Base-by-base conservation (phyloP, 2,888 invertebrate genomes). In the Brachyptera putata region DNA sequence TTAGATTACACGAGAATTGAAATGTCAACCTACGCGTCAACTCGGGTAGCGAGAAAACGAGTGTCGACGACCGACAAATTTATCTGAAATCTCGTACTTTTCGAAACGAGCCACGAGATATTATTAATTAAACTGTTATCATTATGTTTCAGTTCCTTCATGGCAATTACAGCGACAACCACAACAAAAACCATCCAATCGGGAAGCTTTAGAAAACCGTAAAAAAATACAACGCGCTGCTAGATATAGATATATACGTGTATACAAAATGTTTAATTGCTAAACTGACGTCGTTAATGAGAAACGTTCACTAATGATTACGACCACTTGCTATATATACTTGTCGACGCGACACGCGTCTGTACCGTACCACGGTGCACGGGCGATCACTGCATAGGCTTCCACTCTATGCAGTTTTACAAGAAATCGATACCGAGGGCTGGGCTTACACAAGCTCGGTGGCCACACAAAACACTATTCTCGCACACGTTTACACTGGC, bases 321-420 rank as follows among this genome's bases (percentile, higher is more conserved):
- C n/a, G n/a, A n/a, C n/a, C n/a, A n/a, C n/a, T n/a, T n/a, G n/a
- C n/a, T n/a, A n/a, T n/a, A n/a, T n/a, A n/a, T n/a, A n/a, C n/a
- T n/a, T n/a, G n/a, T n/a, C n/a, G n/a, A n/a, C n/a, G n/a, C n/a
- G n/a, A n/a, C n/a, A n/a, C n/a, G n/a, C n/a, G n/a, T n/a, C n/a
- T n/a, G 7, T 30, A 11, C 30, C 30, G 30, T 11, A 39, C 46
- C 22, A n/a, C 26, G 34, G 18, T 34, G 13, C 46, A 56, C 36
- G 16, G n/a, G 46, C 43, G 43, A 56, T 55, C 60, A 60, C 49
- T 60, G 60, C 60, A 60, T 50, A 59, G 39, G 58, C 53, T 36
- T 60, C 56, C n/a, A 49, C 57, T 16, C 50, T 57, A 57, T 61
- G 60, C 60, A 60, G 56, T 60, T 56, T 55, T 43, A 53, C n/a